Percentiles rank a stretch among this genome's conserved stretches.
phyloP scores from a whole-genome alignment of 1,140 invertebrate genomes.

The Tigriopus japonicus region DNA sequence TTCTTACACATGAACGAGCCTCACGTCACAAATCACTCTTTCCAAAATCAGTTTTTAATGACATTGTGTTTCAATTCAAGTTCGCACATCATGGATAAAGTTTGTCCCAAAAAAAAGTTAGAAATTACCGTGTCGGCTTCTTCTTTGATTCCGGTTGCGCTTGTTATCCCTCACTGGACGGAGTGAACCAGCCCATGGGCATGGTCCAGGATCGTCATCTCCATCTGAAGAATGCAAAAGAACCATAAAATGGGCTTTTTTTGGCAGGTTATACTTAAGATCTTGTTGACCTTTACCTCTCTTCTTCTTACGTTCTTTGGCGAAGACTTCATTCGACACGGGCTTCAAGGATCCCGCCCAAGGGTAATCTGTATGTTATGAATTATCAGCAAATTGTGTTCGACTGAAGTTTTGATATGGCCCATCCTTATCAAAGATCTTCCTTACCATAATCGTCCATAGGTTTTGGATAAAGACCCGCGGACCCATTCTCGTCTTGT shows the following conservation, averaged over 20 bases:
- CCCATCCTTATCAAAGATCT: too few species aligned
- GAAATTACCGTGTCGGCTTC: background rate
- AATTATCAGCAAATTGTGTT: background rate
- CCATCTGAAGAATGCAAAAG: too few species aligned
- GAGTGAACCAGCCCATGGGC: background rate
- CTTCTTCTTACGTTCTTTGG: background rate
- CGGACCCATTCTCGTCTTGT: too few species aligned
- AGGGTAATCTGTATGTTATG: background rate
- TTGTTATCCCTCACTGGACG: background rate
- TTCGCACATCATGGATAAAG: too few species aligned
- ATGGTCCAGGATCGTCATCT: background rate
- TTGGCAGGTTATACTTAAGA: too few species aligned
- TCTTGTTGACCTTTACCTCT: background rate
- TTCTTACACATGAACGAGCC: too few species aligned
- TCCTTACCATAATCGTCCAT: conserved; percentile 1
- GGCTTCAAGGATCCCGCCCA: background rate
- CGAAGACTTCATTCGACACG: background rate
- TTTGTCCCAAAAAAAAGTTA: too few species aligned
- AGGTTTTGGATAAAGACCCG: background rate
- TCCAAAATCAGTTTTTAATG: too few species aligned
- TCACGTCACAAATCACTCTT: too few species aligned
- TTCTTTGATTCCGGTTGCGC: background rate
- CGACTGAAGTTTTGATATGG: background rate
- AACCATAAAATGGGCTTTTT: too few species aligned
- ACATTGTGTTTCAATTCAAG: too few species aligned